A percentile compares a stretch with the other conserved stretches of the same genome.
Evolutionary conservation across 2,888 invertebrate species (phyloP).

Genomic region (Agonopterix heracliana): DNA sequence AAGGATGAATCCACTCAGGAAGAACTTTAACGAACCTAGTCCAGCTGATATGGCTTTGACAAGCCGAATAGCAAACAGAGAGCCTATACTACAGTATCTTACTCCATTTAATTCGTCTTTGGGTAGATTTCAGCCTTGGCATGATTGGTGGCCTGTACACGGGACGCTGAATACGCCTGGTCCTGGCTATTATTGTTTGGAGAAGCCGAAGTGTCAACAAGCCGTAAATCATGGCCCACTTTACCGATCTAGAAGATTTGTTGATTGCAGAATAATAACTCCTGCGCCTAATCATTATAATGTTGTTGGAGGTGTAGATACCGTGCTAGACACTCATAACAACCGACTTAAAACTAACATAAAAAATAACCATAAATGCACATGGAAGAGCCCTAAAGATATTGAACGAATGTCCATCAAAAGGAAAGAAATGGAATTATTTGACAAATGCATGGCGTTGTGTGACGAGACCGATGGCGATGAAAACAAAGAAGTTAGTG

Average conservation of each 20-base stretch:
- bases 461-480: background rate
- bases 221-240: constrained; percentile 49
- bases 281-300: constrained; percentile 53
- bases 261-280: constrained; percentile 9
- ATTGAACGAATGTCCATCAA: background rate
- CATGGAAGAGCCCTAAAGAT: constrained; percentile 22
- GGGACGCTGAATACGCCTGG: constrained; percentile 42
- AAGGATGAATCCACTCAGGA: constrained; percentile 40
- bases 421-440: background rate
- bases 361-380: constrained; percentile 31
- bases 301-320: constrained; percentile 42
- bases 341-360: constrained; percentile 41
- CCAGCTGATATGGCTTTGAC: constrained; percentile 37
- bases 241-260: constrained; percentile 39
- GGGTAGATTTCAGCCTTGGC: constrained; percentile 52
- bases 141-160: constrained; percentile 45
- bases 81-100: constrained; percentile 26
- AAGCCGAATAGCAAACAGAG: constrained; percentile 16
- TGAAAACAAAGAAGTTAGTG: too few relatives aligned
- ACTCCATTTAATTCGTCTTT: constrained; percentile 54
- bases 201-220: constrained; percentile 37
- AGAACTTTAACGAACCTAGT: constrained; percentile 33
- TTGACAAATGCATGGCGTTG: background rate
- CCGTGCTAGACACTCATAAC: constrained; percentile 49
- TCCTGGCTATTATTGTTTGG: constrained; percentile 40